phyloP scores from a whole-genome alignment of 2,888 invertebrate species.

The Lepetodrilus schrolli region DNA sequence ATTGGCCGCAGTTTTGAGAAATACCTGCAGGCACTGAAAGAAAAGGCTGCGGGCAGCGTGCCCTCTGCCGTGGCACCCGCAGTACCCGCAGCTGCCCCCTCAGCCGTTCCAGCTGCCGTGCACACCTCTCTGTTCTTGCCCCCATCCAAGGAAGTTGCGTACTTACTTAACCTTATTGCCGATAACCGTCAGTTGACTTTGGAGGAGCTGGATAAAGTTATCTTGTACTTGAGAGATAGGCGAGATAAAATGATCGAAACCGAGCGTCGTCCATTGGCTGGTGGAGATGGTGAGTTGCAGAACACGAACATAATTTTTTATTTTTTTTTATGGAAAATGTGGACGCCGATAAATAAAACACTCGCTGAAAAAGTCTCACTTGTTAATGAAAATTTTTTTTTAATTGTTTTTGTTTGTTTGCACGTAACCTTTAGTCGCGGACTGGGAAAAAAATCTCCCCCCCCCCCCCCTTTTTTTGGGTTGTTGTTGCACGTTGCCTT shows the following conservation, averaged over 20 bases:
- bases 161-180: constrained; percentile 84
- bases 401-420: too few relatives aligned
- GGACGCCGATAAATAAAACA: too few relatives aligned
- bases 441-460: too few relatives aligned
- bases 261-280: constrained; percentile 20
- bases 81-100: constrained; percentile 31
- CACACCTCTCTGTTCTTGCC: constrained; percentile 48
- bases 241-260: constrained; percentile 76
- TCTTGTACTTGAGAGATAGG: constrained; percentile 82
- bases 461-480: too few relatives aligned
- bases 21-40: constrained; percentile 67
- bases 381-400: too few relatives aligned
- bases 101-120: constrained; percentile 36
- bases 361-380: too few relatives aligned
- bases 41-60: constrained; percentile 46
- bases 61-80: constrained; percentile 35
- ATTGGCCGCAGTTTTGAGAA: constrained; percentile 79
- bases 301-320: too few relatives aligned
- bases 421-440: too few relatives aligned
- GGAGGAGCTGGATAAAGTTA: constrained; percentile 61
- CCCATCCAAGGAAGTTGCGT: constrained; percentile 51
- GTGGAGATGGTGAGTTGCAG: constrained; percentile 42
- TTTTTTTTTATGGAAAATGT: too few relatives aligned
- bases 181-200: constrained; percentile 81
- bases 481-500: too few relatives aligned